These are phyloP conservation scores for Oxystoma pomonae DNA, from an alignment of 2,888 invertebrate species.

Conservation along the genomic window DNA sequence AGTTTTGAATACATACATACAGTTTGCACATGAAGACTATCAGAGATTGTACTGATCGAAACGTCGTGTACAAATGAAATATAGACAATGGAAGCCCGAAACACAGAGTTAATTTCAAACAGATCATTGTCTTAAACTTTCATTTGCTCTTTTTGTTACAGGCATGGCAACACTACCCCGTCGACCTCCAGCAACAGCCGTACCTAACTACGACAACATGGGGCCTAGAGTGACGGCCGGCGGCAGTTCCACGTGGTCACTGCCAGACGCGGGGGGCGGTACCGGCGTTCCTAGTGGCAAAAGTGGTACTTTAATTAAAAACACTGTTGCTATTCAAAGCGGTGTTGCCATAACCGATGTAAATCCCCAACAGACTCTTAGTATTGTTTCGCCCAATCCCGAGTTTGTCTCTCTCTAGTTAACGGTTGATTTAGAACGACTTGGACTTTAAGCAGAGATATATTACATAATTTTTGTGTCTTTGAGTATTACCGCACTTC, in stretches of 20 bases:
- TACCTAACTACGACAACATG: constrained; percentile 77
- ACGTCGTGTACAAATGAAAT: too few species aligned
- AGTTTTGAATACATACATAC: too few species aligned
- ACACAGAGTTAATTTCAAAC: too few species aligned
- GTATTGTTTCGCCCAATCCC: constrained; percentile 52
- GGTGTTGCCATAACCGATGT: constrained; percentile 40
- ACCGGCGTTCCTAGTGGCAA: neutral
- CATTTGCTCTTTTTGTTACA: neutral
- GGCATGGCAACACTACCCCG: constrained; percentile 46
- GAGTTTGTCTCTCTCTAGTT: constrained; percentile 55
- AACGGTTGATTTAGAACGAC: constrained; percentile 19
- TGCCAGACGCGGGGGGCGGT: constrained; percentile 60
- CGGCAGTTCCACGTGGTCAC: constrained; percentile 81
- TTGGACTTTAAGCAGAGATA: too few species aligned
- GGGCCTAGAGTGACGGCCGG: constrained; percentile 85
- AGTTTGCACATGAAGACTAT: too few species aligned
- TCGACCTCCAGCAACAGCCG: constrained; percentile 42
- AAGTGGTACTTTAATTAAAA: neutral
- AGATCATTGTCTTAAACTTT: too few species aligned
- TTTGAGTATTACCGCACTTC: too few species aligned
- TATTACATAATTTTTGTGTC: too few species aligned
- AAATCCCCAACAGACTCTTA: constrained; percentile 44
- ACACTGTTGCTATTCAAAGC: neutral
- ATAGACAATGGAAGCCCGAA: too few species aligned
- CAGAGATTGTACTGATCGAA: too few species aligned